Conservation (phyloP, 1,140 invertebrate species). For the Drosophila repletoides region DNA sequence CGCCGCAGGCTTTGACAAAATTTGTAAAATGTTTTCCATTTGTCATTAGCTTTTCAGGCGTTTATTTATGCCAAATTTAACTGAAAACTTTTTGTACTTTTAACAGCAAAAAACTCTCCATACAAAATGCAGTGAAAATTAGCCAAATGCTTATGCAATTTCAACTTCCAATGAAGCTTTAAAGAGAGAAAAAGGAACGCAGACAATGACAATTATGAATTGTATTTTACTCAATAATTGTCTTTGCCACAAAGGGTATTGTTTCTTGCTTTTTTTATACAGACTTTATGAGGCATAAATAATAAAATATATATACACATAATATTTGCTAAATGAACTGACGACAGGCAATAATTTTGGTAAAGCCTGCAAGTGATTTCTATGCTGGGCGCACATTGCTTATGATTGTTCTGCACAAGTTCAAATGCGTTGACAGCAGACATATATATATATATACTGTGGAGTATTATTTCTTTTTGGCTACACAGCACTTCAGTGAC, state of each 20-base stretch:
- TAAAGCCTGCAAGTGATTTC: constrained; percentile 38
- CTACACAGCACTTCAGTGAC: constrained; percentile 20
- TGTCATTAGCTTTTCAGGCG: constrained; percentile 5
- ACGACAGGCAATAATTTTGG: constrained; percentile 28
- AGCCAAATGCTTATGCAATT: neutral
- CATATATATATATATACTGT: neutral
- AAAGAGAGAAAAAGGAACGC: too few relatives aligned
- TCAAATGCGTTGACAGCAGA: constrained; percentile 17
- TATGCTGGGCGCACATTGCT: constrained; percentile 28
- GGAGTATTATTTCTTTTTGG: constrained; percentile 2
- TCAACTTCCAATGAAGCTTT: too few relatives aligned
- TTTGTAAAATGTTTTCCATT: constrained; percentile 30
- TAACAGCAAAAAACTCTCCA: constrained; percentile 11
- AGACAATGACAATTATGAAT: neutral
- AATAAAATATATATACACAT: constrained; percentile 41
- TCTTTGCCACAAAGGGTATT: neutral
- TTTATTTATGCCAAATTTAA: constrained; percentile 11
- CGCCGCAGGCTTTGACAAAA: constrained; percentile 8
- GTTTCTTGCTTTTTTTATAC: too few relatives aligned
- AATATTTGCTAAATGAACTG: constrained; percentile 40
- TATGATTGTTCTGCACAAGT: constrained; percentile 22
- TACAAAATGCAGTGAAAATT: constrained; percentile 1
- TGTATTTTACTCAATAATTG: neutral
- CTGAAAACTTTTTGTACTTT: constrained; percentile 12
- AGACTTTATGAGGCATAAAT: constrained; percentile 51